Percentiles rank a stretch among this genome's conserved stretches.
Conservation (phyloP, 2,888 invertebrate genomes). For the Eupeodes latifasciatus region DNA sequence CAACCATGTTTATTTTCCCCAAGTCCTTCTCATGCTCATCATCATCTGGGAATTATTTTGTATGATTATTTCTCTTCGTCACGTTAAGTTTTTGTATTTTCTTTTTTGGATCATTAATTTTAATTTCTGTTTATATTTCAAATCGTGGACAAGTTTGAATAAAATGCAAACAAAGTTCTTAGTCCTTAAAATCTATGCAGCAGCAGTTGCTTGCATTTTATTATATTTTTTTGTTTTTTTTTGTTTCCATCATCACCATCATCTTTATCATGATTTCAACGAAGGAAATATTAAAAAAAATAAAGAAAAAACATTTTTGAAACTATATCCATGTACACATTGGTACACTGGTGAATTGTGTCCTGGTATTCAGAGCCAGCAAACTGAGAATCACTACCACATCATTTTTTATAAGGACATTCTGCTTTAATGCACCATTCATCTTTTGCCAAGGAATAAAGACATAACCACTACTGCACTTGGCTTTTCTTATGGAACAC, state of each 20-base stretch:
- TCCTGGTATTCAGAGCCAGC: too few species aligned
- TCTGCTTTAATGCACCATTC: constrained; percentile 23
- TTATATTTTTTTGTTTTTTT: not conserved
- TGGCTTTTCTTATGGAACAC: constrained; percentile 2
- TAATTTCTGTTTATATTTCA: constrained; percentile 32
- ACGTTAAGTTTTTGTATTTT: constrained; percentile 26
- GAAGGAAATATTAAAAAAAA: not conserved
- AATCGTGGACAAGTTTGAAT: not conserved
- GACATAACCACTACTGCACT: constrained; percentile 16
- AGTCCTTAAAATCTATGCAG: constrained; percentile 4
- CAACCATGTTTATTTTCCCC: not conserved
- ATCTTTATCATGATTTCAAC: not conserved
- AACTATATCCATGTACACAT: not conserved
- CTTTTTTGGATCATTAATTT: constrained; percentile 35
- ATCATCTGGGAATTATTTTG: not conserved
- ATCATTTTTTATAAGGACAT: constrained; percentile 26
- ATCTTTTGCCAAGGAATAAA: not conserved
- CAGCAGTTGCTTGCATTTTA: not conserved
- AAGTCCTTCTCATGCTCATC: too few species aligned
- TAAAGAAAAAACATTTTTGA: not conserved
- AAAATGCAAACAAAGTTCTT: not conserved
- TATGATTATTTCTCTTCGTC: not conserved
- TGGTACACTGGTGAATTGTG: too few species aligned
- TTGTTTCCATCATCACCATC: not conserved
- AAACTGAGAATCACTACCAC: not conserved